A percentile compares a stretch with the other conserved stretches of the same genome.
phyloP scores from a whole-genome alignment of 2,888 invertebrate species.

The Drosophila tripunctata region DNA sequence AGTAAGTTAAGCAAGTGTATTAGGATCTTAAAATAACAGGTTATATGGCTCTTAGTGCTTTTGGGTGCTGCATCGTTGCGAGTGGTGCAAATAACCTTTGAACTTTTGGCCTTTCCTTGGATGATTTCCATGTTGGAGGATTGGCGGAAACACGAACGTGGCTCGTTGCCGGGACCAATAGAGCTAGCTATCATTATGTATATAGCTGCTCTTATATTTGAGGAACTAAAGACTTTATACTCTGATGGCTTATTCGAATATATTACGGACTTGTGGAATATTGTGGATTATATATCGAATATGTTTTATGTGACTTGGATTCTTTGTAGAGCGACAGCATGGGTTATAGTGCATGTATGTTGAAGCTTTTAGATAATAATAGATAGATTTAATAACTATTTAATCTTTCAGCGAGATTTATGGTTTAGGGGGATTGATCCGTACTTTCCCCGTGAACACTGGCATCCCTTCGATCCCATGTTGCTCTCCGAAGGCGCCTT shows the following conservation, averaged over 20 bases:
- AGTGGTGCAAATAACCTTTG: constrained; percentile 91
- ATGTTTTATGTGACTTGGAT: constrained; percentile 98
- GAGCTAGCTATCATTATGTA: constrained; percentile 94
- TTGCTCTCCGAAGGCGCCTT: constrained; percentile 95
- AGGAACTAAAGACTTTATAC: constrained; percentile 96
- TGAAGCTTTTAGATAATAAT: not conserved
- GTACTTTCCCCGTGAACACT: constrained; percentile 94
- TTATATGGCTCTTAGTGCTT: too few relatives aligned
- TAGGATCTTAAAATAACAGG: too few relatives aligned
- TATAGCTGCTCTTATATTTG: constrained; percentile 97
- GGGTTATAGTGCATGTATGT: constrained; percentile 94
- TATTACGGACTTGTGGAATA: constrained; percentile 98
- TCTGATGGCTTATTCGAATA: constrained; percentile 95
- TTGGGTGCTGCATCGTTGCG: constrained; percentile 97
- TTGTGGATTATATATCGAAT: constrained; percentile 98
- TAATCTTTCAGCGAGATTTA: constrained; percentile 87
- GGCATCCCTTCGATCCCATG: constrained; percentile 98
- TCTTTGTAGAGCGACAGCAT: constrained; percentile 93
- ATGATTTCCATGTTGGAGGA: constrained; percentile 89
- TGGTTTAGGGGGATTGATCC: constrained; percentile 89
- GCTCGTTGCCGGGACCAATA: constrained; percentile 91
- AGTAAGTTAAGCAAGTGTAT: constrained; percentile 90
- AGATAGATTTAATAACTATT: not conserved
- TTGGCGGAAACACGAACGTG: constrained; percentile 92
- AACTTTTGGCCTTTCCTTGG: constrained; percentile 92